Evolutionary conservation across 1,140 invertebrate genomes (phyloP).

Genomic region (Drosophila fuyamai): DNA sequence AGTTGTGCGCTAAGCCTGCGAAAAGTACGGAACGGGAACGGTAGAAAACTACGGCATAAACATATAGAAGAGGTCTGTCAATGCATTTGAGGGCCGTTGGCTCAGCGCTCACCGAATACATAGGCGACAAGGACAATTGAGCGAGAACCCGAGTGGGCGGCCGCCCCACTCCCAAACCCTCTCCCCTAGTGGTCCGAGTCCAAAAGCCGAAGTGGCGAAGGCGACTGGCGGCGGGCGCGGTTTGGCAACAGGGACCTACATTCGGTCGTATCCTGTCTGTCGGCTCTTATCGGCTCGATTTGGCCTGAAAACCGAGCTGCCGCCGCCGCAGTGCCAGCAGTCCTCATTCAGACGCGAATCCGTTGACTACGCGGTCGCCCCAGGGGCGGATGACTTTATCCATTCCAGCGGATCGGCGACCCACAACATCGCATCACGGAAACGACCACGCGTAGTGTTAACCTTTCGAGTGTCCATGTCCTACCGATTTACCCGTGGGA

Average conservation of each 20-base stretch:
- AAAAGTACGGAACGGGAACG: constrained; percentile 28
- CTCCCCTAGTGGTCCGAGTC: constrained; percentile 18
- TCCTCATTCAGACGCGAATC: constrained; percentile 73
- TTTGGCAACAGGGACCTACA: constrained; percentile 79
- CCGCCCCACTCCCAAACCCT: constrained; percentile 7
- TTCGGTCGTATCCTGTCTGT: constrained; percentile 59
- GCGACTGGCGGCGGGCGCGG: constrained; percentile 61
- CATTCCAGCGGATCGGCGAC: constrained; percentile 29
- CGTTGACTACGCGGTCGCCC: constrained; percentile 66
- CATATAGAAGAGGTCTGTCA: constrained; percentile 74
- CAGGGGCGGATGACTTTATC: constrained; percentile 33
- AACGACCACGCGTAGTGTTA: constrained; percentile 71
- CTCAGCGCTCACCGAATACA: constrained; percentile 49
- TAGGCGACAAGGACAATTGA: constrained; percentile 68
- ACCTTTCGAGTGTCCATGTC: constrained; percentile 31
- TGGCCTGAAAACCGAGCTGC: constrained; percentile 69
- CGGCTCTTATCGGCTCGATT: constrained; percentile 42
- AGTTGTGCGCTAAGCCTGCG: constrained; percentile 68
- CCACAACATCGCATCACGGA: constrained; percentile 59
- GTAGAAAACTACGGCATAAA: constrained; percentile 30
- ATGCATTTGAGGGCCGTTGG: constrained; percentile 76
- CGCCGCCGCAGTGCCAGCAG: constrained; percentile 62
- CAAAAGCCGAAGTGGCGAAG: constrained; percentile 16
- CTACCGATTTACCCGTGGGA: constrained; percentile 18
- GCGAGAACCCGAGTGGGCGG: constrained; percentile 37